phyloP scores from a whole-genome alignment of 1,140 invertebrate genomes.

The Ladona fulva region DNA sequence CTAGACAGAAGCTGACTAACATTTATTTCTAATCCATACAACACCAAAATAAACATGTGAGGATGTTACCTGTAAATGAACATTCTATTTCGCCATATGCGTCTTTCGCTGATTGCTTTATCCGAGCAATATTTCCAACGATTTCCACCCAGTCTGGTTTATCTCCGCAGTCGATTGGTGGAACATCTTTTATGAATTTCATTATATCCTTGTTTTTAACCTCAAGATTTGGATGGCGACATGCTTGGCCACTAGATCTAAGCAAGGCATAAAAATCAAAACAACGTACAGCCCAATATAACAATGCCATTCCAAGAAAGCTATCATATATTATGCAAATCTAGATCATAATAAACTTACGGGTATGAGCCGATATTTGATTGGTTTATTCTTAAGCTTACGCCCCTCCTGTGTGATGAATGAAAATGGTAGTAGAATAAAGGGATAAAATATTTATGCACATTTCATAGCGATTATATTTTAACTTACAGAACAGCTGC shows the following conservation, averaged over 20 bases:
- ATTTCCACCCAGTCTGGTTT: constrained; percentile 46
- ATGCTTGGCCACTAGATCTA: constrained; percentile 39
- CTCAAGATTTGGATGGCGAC: constrained; percentile 54
- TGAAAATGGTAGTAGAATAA: too few species aligned
- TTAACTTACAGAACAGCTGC: not conserved
- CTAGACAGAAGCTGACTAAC: too few species aligned
- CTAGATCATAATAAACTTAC: not conserved
- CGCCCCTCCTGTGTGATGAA: not conserved
- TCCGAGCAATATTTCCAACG: constrained; percentile 38
- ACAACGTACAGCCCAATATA: too few species aligned
- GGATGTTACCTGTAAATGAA: constrained; percentile 39
- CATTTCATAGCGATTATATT: not conserved
- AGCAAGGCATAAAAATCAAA: not conserved
- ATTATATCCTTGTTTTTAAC: constrained; percentile 56
- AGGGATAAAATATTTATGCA: too few species aligned
- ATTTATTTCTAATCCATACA: too few species aligned
- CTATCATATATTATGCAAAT: not conserved
- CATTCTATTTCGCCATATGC: constrained; percentile 43
- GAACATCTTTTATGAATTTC: constrained; percentile 50
- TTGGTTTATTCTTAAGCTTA: not conserved
- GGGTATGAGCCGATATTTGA: not conserved
- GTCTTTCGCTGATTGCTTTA: constrained; percentile 39
- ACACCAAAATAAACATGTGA: too few species aligned
- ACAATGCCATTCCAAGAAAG: not conserved
- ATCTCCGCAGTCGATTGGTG: constrained; percentile 48